Percentiles rank a stretch among this genome's conserved stretches.
phyloP scores from a whole-genome alignment of 2,797 vertebrate genomes.

The Acanthornis magna region DNA sequence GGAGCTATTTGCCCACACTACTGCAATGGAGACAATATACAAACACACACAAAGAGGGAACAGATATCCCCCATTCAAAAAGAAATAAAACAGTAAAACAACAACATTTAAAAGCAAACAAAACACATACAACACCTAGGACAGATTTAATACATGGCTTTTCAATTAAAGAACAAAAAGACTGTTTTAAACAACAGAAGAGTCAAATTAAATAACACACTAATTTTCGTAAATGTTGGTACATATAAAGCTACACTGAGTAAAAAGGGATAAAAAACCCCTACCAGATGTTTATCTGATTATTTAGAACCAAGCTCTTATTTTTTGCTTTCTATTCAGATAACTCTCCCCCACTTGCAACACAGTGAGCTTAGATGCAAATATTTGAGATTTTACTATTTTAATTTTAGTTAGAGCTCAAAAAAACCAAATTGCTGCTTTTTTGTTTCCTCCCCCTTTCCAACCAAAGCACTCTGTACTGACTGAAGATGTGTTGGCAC shows the following conservation, averaged over 20 bases:
- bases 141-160: neutral
- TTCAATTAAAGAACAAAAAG: neutral
- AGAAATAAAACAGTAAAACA: neutral
- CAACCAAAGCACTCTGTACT: neutral
- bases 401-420: neutral
- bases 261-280: neutral
- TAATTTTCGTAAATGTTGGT: neutral
- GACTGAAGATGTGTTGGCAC: neutral
- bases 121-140: neutral
- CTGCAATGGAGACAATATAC: slow-evolving; percentile 8
- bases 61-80: neutral
- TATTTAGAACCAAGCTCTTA: neutral
- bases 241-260: neutral
- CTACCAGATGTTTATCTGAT: neutral
- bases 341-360: neutral
- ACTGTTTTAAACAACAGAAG: neutral
- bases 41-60: slow-evolving; percentile 9
- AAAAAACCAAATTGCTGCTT: neutral
- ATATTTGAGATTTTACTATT: neutral
- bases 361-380: neutral
- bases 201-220: slow-evolving; percentile 1
- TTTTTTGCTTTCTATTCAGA: neutral
- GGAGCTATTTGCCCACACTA: neutral
- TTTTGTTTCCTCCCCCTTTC: neutral
- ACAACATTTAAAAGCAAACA: neutral